phyloP scores from a whole-genome alignment of 2,888 invertebrate species.

The Watsonalla binaria region DNA sequence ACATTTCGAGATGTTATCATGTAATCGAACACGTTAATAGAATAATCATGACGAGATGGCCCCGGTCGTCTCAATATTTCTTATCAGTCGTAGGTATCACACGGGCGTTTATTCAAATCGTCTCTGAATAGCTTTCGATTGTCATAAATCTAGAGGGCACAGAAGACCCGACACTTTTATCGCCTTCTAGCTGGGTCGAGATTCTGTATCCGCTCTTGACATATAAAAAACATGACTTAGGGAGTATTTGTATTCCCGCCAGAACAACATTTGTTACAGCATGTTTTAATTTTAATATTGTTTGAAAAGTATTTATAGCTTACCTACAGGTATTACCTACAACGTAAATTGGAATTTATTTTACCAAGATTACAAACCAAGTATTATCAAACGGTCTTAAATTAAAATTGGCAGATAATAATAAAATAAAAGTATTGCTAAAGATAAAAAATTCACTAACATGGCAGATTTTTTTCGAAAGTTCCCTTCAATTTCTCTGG shows the following conservation, averaged over 20 bases:
- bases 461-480: too few relatives aligned
- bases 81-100: slow-evolving; percentile 26
- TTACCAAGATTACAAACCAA: too few relatives aligned
- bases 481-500: too few relatives aligned
- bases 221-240: slow-evolving; percentile 11
- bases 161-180: slow-evolving; percentile 57
- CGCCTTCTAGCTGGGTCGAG: slow-evolving; percentile 33
- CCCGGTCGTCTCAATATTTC: slow-evolving; percentile 29
- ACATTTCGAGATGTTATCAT: slow-evolving; percentile 42
- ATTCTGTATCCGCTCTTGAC: slow-evolving; percentile 34
- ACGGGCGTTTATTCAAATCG: slow-evolving; percentile 63
- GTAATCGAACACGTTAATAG: slow-evolving; percentile 50
- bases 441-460: too few relatives aligned
- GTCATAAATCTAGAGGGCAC: slow-evolving; percentile 61
- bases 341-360: too few relatives aligned
- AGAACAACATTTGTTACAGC: too few relatives aligned
- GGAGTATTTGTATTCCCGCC: background rate
- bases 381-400: too few relatives aligned
- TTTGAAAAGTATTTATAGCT: too few relatives aligned
- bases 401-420: too few relatives aligned
- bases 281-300: too few relatives aligned
- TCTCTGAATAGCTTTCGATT: slow-evolving; percentile 49
- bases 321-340: too few relatives aligned
- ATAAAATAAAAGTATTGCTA: too few relatives aligned
- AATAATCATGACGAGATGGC: slow-evolving; percentile 43